phyloP scores from a whole-genome alignment of 2,888 invertebrate genomes.

The Cactoblastis cactorum region DNA sequence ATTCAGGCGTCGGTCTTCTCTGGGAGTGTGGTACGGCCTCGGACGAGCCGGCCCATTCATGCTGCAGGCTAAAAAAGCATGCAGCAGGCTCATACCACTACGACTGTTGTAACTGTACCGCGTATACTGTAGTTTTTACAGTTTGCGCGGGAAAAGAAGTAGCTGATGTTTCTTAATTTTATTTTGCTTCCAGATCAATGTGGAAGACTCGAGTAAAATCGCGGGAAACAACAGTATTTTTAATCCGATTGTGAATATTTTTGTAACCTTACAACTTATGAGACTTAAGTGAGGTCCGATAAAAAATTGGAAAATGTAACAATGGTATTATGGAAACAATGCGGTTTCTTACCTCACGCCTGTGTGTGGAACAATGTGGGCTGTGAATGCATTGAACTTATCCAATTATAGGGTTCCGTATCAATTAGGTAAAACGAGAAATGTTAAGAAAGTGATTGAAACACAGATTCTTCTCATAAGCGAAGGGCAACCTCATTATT shows the following conservation, averaged over 20 bases:
- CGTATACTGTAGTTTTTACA: neutral
- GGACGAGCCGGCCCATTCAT: too few species aligned
- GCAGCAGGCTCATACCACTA: too few species aligned
- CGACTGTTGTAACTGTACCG: too few species aligned
- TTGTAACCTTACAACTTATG: neutral
- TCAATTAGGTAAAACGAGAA: too few species aligned
- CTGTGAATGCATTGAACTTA: constrained; percentile 8
- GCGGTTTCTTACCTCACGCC: constrained; percentile 28
- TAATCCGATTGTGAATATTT: neutral
- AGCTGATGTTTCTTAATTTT: neutral
- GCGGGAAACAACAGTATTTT: neutral
- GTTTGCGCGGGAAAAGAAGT: too few species aligned
- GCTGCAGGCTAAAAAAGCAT: too few species aligned
- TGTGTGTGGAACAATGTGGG: constrained; percentile 1
- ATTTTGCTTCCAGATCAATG: too few species aligned
- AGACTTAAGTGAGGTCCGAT: constrained; percentile 22
- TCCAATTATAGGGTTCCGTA: neutral
- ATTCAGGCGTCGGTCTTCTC: too few species aligned
- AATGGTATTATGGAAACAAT: constrained; percentile 42
- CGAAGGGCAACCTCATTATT: too few species aligned
- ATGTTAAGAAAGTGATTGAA: too few species aligned
- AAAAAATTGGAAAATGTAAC: constrained; percentile 28
- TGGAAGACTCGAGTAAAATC: neutral
- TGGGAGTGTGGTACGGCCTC: too few species aligned
- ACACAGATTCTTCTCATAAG: too few species aligned